Percentiles rank a stretch among this genome's conserved stretches.
phyloP scores from a whole-genome alignment of 2,888 invertebrate genomes.

The Tetranychus piercei region DNA sequence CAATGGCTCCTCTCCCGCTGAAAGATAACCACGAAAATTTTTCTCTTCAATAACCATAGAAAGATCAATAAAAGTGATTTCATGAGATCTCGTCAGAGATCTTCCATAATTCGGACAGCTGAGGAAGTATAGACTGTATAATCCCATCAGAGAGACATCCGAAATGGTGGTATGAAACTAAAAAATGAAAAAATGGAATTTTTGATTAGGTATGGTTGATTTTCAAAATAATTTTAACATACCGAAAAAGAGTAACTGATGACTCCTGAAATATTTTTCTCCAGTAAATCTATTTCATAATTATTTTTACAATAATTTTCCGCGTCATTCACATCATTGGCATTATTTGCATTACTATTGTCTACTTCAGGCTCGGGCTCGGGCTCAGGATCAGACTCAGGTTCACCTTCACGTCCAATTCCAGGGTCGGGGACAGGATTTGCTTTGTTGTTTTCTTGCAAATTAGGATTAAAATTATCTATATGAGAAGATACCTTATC shows the following conservation, averaged over 20 bases:
- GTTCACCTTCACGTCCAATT: background rate
- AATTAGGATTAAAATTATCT: conserved; percentile 14
- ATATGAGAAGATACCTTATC: background rate
- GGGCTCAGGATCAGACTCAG: background rate
- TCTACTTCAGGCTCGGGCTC: background rate
- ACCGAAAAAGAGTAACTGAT: background rate
- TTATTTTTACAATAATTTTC: too few species aligned
- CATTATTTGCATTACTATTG: background rate
- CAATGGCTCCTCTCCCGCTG: conserved; percentile 88
- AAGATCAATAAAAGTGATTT: conserved; percentile 22
- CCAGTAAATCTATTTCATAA: too few species aligned
- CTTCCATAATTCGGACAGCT: conserved; percentile 43
- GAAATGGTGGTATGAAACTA: conserved; percentile 61
- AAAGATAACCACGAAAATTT: conserved; percentile 61
- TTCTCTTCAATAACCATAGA: conserved; percentile 72
- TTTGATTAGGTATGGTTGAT: background rate
- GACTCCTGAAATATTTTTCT: background rate
- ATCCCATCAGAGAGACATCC: conserved; percentile 59
- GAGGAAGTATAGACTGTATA: conserved; percentile 86
- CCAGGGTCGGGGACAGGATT: background rate
- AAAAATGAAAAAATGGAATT: background rate
- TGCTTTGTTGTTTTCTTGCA: background rate
- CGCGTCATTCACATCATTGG: too few species aligned
- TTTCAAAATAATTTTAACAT: background rate
- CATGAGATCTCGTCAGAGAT: background rate